Percentiles rank a stretch among this genome's conserved stretches.
Conservation (phyloP, 2,888 invertebrate genomes). For the Microchrysa polita region DNA sequence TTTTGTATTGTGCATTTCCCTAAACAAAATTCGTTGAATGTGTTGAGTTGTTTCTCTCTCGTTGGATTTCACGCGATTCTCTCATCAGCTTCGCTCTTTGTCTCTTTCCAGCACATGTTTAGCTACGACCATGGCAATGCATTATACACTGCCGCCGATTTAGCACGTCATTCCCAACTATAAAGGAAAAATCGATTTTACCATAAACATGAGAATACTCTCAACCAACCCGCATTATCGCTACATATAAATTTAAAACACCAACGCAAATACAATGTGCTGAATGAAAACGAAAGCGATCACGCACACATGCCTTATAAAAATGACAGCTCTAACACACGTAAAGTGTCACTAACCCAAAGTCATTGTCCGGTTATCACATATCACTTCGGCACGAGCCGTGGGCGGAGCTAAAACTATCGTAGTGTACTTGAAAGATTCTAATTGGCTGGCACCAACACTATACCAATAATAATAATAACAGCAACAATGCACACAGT, state of each 20-base stretch:
- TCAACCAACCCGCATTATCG: no score
- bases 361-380: conserved; percentile 34
- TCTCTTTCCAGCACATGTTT: background rate
- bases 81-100: background rate
- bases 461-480: no score
- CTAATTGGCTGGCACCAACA: background rate
- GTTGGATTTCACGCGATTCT: background rate
- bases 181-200: conserved; percentile 28
- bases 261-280: background rate
- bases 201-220: background rate
- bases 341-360: background rate
- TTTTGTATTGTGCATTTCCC: conserved; percentile 14
- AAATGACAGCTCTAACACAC: conserved; percentile 27
- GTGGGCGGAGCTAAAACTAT: conserved; percentile 7
- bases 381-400: background rate
- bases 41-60: background rate
- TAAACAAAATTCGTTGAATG: background rate
- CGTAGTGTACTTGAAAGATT: background rate
- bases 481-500: no score
- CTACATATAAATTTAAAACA: no score
- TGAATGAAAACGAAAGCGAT: conserved; percentile 36
- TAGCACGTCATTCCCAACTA: conserved; percentile 12
- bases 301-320: background rate
- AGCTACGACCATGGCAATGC: no score
- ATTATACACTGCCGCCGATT: conserved; percentile 26